Evolutionary conservation across 1,140 invertebrate species (phyloP), one percentile per base, ranked within the genome.

Genomic region (Vanessa tameamea): DNA sequence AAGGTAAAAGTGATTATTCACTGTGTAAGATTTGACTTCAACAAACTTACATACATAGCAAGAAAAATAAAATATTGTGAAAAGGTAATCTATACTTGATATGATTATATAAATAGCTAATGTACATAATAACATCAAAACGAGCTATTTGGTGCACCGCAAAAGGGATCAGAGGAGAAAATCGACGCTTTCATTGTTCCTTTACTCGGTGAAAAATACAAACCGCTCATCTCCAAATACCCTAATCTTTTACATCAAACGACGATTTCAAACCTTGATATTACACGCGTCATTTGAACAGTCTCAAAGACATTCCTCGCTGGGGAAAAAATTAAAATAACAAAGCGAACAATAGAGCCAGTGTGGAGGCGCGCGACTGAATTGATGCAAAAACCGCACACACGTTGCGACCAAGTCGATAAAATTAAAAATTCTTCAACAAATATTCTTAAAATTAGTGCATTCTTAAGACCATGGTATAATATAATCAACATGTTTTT

Each of bases 221-320:
- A 78, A 84, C 80, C 73, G 82, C 84, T 89, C 87, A 87, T 88
- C 82, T 76, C 71, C 82, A 83, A 90, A 91, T 86, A 84, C 86
- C 87, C 82, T 87, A 88, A 90, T 89, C 87, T 90, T 82, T 68
- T 79, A 92, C 88, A 90, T 92, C 89, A 91, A 92, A 90, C 87
- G 83, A 83, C 82, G 81, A 82, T 83, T 79, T 51, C 78, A 88
- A 87, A 87, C 85, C 82, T 87, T 86, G 82, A 89, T 91, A 91
- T 92, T 92, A 91, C 90, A 92, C 86, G 88, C 88, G 82, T 91
- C 90, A 92, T 92, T 92, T 92, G 88, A 92, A 87, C 83, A 81
- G 82, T 87, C 80, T 92, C 89, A 92, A 91, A 92, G 90, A 92
- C 87, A 92, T 92, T 92, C 90, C 82, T 70, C 73, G 71, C 74